Conservation (phyloP, 2,888 invertebrate genomes). For the Sinhomidia bicolor region DNA sequence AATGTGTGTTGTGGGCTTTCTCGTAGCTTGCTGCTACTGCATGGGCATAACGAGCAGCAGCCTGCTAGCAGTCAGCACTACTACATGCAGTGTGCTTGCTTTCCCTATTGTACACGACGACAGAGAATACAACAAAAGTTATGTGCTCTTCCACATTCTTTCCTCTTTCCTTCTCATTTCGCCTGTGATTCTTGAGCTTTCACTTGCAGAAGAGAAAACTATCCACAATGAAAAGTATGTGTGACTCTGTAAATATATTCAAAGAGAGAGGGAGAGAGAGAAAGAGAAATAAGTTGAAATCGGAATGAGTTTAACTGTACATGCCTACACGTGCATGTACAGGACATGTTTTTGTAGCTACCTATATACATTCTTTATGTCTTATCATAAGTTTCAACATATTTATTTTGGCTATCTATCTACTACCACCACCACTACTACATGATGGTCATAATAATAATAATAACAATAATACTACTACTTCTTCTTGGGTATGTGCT, state of each 20-base stretch:
- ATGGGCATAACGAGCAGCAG: too few relatives aligned
- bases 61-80: not conserved
- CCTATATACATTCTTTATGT: not conserved
- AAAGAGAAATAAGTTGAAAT: not conserved
- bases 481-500: conserved; percentile 32
- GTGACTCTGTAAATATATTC: not conserved
- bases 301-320: not conserved
- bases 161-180: not conserved
- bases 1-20: not conserved
- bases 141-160: conserved; percentile 52
- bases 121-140: conserved; percentile 56
- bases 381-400: too few relatives aligned
- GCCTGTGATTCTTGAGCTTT: conserved; percentile 43
- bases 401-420: conserved; percentile 2
- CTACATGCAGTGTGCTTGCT: not conserved
- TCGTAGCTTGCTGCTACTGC: conserved; percentile 1
- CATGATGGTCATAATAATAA: not conserved
- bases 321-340: not conserved
- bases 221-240: not conserved
- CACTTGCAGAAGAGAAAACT: conserved; percentile 9
- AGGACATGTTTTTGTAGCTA: not conserved
- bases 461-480: not conserved
- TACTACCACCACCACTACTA: not conserved
- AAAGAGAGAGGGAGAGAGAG: not conserved
- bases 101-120: conserved; percentile 34